phyloP scores from a whole-genome alignment of 1,140 invertebrate species.

The Steinernema khuongi region DNA sequence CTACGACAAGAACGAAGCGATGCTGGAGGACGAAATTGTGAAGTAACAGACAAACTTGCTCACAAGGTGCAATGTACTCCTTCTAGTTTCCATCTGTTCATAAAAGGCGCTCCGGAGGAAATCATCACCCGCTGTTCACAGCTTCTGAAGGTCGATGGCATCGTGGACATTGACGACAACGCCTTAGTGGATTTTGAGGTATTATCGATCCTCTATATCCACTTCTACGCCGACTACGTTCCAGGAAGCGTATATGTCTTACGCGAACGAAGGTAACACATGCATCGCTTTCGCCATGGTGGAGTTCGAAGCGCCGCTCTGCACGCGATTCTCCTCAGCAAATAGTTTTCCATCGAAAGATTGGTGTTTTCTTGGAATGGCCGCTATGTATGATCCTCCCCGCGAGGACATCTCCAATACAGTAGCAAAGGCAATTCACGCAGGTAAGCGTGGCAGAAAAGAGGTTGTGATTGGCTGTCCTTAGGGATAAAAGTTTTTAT shows the following conservation, averaged over 20 bases:
- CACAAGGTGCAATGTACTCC: neutral
- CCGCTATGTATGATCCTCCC: conserved; percentile 33
- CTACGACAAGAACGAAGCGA: conserved; percentile 8
- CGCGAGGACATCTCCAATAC: conserved; percentile 18
- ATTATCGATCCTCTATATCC: neutral
- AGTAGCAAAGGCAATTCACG: conserved; percentile 23
- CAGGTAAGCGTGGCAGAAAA: conserved; percentile 17
- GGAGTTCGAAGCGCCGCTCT: conserved; percentile 31
- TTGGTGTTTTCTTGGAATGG: conserved; percentile 48
- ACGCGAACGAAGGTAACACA: conserved; percentile 33
- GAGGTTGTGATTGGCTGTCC: neutral
- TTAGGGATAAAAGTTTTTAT: conserved; percentile 34
- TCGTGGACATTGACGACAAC: conserved; percentile 22
- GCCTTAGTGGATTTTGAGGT: conserved; percentile 41
- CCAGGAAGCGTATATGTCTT: conserved; percentile 36
- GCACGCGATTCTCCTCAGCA: conserved; percentile 23
- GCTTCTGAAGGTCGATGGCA: conserved; percentile 25
- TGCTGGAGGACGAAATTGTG: conserved; percentile 17
- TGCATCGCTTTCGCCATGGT: conserved; percentile 39
- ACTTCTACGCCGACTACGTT: conserved; percentile 17
- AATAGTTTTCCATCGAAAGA: conserved; percentile 20
- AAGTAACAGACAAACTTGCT: neutral
- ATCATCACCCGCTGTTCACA: conserved; percentile 31
- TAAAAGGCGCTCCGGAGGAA: conserved; percentile 43
- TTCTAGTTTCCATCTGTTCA: conserved; percentile 35